phyloP scores from a whole-genome alignment of 2,888 invertebrate species.

The Tridacna crocea region DNA sequence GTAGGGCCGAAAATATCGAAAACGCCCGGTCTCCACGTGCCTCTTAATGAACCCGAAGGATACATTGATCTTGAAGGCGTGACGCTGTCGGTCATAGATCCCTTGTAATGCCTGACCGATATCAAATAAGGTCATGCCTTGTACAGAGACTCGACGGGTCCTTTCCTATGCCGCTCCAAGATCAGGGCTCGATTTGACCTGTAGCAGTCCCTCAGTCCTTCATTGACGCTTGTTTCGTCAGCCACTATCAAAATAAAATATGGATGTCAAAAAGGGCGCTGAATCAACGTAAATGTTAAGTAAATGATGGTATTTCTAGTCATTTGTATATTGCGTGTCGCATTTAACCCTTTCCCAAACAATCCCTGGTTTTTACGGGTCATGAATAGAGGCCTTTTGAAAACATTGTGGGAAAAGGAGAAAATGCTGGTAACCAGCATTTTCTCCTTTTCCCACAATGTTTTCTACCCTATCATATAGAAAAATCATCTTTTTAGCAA shows the following conservation, averaged over 20 bases:
- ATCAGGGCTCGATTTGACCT: constrained; percentile 28
- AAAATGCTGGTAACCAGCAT: background rate
- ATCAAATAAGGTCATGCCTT: no score
- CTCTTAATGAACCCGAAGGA: constrained; percentile 33
- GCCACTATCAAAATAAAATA: no score
- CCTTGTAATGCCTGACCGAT: no score
- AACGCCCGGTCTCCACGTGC: constrained; percentile 33
- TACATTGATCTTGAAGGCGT: constrained; percentile 38
- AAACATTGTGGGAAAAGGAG: background rate
- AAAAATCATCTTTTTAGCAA: background rate
- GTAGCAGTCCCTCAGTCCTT: constrained; percentile 36
- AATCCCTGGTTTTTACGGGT: background rate
- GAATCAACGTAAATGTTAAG: no score
- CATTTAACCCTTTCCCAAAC: background rate
- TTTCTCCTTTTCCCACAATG: constrained; percentile 1
- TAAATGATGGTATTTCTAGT: no score
- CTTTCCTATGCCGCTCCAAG: no score
- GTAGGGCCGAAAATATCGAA: no score
- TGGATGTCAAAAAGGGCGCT: no score
- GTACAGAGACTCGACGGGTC: no score
- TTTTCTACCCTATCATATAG: background rate
- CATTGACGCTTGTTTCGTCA: constrained; percentile 17
- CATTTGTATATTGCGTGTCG: no score
- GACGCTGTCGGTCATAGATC: constrained; percentile 32
- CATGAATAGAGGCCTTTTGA: background rate